These are phyloP conservation scores for Drosophila rubida DNA, from an alignment of 2,888 invertebrate species.

Conservation along the genomic window DNA sequence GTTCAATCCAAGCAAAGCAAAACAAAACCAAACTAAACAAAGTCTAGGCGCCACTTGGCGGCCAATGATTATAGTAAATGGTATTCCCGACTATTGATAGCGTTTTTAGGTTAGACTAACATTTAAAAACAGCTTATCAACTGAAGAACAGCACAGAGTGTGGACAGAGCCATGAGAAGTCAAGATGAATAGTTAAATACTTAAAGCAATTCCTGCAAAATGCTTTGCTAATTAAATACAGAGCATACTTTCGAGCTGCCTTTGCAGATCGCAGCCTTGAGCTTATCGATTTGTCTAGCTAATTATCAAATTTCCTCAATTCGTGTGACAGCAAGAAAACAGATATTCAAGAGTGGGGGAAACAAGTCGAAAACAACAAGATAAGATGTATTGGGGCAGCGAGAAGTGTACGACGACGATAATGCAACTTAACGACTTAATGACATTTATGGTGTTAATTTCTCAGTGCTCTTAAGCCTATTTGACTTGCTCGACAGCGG, in stretches of 20 bases:
- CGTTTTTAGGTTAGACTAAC: conserved; percentile 67
- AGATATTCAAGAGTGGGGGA: conserved; percentile 39
- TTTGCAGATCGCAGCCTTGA: background rate
- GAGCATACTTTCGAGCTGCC: background rate
- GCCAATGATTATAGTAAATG: conserved; percentile 40
- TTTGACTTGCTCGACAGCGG: conserved; percentile 21
- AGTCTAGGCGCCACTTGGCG: conserved; percentile 55
- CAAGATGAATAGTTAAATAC: background rate
- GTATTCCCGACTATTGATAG: conserved; percentile 40
- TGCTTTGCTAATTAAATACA: background rate
- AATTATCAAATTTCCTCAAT: conserved; percentile 39
- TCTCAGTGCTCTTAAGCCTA: conserved; percentile 42
- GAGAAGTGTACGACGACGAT: conserved; percentile 20
- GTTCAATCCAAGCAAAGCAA: conserved; percentile 30
- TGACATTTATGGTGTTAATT: conserved; percentile 65
- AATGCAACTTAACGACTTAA: conserved; percentile 68
- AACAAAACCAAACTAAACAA: conserved; percentile 48
- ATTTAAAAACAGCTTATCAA: conserved; percentile 45
- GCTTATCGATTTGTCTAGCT: conserved; percentile 31
- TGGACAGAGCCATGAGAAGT: background rate
- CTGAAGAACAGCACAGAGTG: background rate
- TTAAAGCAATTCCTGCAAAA: background rate
- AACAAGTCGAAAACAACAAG: conserved; percentile 45
- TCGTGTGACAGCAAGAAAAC: conserved; percentile 44
- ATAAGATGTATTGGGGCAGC: conserved; percentile 33